Evolutionary conservation across 2,888 invertebrate genomes (phyloP), one percentile per base, ranked within the genome.

Genomic region (Acleris cristana): DNA sequence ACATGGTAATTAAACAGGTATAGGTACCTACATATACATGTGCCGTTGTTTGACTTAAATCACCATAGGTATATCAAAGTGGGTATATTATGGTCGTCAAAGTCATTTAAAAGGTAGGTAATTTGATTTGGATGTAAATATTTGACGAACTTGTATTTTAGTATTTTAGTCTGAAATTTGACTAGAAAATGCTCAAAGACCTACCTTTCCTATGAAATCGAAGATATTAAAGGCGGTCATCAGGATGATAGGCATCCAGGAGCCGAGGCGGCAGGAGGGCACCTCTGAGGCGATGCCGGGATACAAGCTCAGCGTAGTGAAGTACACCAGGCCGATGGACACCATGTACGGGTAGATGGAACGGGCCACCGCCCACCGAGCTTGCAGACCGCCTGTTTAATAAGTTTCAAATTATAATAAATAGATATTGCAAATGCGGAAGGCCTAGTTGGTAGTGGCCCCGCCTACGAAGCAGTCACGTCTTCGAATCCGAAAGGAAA

Each of bases 201-300:
- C 55, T 86, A 97, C 96, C 93, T 96, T 96, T 73, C 98, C 98
- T 71, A 97, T 90, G 18, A 98, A 95, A 88, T 98, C 98, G 59
- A 96, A 96, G 4, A 96, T 94, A 79, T 98, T 98, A 83, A 98
- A 98, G 12, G 96, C 94, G 1, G 97, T 96, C 97, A 98, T 98
- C 67, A 98, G 93, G 52, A 98, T 91, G 40, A 98, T 97, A 0
- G 98, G 98, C 96, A 98, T 97, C 98, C 98, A 98, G 2, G 96
- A 95, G 18, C 95, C 95, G 51, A 97, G 94, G 26, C 94, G 94
- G 80, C 98, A 98, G 68, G 97, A 97, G 16, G 95, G 94, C 34
- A 98, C 96, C 85, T 98, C 98, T 0, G 98, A 97, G 65, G 97
- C 96, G 59, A 98, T 97, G 60, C 98, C 98, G 0, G 98, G 98